phyloP scores from a whole-genome alignment of 1,140 invertebrate genomes.

The Dendrolimus kikuchii region DNA sequence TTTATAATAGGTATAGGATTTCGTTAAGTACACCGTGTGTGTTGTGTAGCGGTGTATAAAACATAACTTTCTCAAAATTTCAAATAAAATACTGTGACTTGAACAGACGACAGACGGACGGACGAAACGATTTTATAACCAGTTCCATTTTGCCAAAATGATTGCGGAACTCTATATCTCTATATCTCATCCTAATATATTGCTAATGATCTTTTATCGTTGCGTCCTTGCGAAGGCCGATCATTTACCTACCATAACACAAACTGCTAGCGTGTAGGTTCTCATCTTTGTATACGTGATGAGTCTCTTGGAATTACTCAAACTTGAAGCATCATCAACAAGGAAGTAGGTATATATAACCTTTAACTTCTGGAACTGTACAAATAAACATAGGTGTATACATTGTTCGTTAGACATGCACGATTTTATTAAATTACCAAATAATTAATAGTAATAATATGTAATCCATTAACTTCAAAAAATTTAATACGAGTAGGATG shows the following conservation, averaged over 20 bases:
- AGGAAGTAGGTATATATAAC: slow-evolving; percentile 46
- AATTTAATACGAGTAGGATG: slow-evolving; percentile 19
- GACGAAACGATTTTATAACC: too few species aligned
- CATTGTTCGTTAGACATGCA: slow-evolving; percentile 39
- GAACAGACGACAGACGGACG: too few species aligned
- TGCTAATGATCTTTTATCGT: slow-evolving; percentile 28
- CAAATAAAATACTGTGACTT: too few species aligned
- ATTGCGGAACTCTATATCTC: background rate
- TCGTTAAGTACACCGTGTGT: too few species aligned
- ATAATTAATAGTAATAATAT: slow-evolving; percentile 16
- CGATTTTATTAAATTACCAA: slow-evolving; percentile 35
- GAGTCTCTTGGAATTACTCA: slow-evolving; percentile 28
- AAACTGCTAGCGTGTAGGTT: slow-evolving; percentile 37
- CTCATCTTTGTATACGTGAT: slow-evolving; percentile 21
- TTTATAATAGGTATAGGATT: too few species aligned
- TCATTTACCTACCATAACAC: slow-evolving; percentile 41
- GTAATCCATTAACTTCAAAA: background rate
- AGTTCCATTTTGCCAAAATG: too few species aligned
- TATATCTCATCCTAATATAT: background rate
- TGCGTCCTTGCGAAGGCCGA: slow-evolving; percentile 63
- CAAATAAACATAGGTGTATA: slow-evolving; percentile 47
- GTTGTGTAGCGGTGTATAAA: too few species aligned
- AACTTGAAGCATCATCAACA: slow-evolving; percentile 32
- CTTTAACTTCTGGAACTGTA: slow-evolving; percentile 47
- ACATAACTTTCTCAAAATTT: too few species aligned